phyloP scores from a whole-genome alignment of 2,113 vertebrate species.

The Danionella cerebrum region DNA sequence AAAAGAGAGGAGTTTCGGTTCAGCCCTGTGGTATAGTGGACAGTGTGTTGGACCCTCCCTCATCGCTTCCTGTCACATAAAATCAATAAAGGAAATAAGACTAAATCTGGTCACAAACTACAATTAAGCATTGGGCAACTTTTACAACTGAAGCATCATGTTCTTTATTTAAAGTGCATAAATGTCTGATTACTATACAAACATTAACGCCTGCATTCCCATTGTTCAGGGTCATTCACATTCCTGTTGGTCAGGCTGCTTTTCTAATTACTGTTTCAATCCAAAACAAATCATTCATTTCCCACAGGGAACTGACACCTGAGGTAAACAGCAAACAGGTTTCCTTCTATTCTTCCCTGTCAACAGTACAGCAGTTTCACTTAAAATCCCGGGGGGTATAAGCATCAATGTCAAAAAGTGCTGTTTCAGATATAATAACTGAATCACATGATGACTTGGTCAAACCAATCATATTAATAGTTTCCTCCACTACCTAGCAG shows the following conservation, averaged over 20 bases:
- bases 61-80: too few relatives aligned
- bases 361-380: neutral
- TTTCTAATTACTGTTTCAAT: neutral
- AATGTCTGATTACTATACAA: neutral
- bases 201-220: neutral
- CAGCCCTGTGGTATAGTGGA: too few relatives aligned
- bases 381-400: too few relatives aligned
- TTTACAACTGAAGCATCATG: neutral
- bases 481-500: too few relatives aligned
- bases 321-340: neutral
- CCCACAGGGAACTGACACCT: neutral
- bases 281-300: neutral
- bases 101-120: neutral
- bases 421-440: too few relatives aligned
- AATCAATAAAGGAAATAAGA: too few relatives aligned
- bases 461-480: too few relatives aligned
- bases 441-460: too few relatives aligned
- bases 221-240: neutral
- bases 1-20: too few relatives aligned
- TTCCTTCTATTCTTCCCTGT: neutral
- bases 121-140: neutral
- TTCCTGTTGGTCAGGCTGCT: constrained; percentile 24
- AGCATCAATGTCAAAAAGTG: too few relatives aligned
- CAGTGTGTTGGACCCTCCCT: too few relatives aligned
- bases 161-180: neutral